Base-by-base conservation (phyloP, 92 coral and sea anemone genomes). In the Montipora capitata region DNA sequence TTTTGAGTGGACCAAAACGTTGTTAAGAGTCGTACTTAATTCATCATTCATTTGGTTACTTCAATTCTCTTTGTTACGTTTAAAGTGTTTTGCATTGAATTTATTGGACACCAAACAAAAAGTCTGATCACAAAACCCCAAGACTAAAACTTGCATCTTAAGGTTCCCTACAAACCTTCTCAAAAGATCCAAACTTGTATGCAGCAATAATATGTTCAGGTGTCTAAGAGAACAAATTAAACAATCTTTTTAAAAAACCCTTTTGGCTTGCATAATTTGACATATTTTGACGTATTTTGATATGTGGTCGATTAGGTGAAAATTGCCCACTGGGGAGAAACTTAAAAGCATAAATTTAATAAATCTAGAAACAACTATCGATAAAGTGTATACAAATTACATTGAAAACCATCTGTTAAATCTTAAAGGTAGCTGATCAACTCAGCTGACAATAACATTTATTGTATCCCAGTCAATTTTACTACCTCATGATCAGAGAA, bases 171-270 rank as follows among this genome's bases (percentile, higher is more conserved):
- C 11, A 74, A 66, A 97, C 99, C 99, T 97, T 97, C 80, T 97
- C 98, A 96, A 97, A 97, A 13, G 99, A 96, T 39, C 98, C 99
- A 91, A 90, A 95, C 79, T 96, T 97, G 94, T 97, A 97, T 62
- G 99, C 98, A 48, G 98, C 95, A 67, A 96, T 94, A 61, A 93
- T 88, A 56, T 97, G 95, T 81, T 97, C 99, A 39, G 98, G 97
- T 45, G 98, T 97, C 99, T 97, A 59, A 51, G 72, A 16, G 12
- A 54, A 45, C 2, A 14, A 68, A 75, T 20, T 49, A 4, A 35
- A 12, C 3, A 14, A 67, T 35, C 12, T 14, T 73, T 17, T 9
- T 2, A 27, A 45, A 43, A 17, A 48, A 70, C 10, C 20, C 6
- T n/a, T 40, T 27, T 27, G 35, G 35, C 35, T 27, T 27, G 35